These are phyloP conservation scores for Pterocles orientalis DNA, from an alignment of 2,113 vertebrate species.

Conservation along the genomic window DNA sequence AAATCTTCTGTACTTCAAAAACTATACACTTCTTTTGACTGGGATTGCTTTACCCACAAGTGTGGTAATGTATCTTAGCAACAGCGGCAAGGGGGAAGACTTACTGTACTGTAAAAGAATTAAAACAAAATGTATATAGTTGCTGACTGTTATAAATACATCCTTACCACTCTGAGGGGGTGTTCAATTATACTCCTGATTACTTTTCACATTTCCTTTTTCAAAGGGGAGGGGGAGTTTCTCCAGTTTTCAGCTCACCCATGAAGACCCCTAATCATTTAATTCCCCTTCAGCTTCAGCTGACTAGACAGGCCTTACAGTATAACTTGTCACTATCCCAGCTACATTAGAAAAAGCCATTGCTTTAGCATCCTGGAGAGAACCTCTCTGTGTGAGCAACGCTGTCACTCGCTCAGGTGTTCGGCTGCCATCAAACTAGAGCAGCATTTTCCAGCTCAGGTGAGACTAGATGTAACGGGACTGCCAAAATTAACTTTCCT, in stretches of 20 bases:
- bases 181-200: slow-evolving; percentile 55
- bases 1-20: not conserved
- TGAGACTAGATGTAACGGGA: not conserved
- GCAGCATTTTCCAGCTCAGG: slow-evolving; percentile 7
- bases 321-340: not conserved
- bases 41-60: slow-evolving; percentile 43
- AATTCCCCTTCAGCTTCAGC: not conserved
- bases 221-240: not conserved
- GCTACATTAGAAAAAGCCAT: slow-evolving; percentile 17
- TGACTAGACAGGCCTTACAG: not conserved
- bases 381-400: not conserved
- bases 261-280: not conserved
- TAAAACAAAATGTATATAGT: slow-evolving; percentile 65
- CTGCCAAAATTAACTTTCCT: not conserved
- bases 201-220: slow-evolving; percentile 38
- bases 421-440: not conserved
- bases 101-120: slow-evolving; percentile 63
- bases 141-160: slow-evolving; percentile 66
- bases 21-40: not conserved
- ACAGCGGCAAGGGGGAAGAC: slow-evolving; percentile 43
- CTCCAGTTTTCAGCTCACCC: slow-evolving; percentile 8
- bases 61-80: slow-evolving; percentile 62
- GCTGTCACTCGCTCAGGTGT: slow-evolving; percentile 23
- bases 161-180: slow-evolving; percentile 46
- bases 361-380: not conserved